Conservation (phyloP, 2,113 vertebrate species). For the Ceyx melanurus region DNA sequence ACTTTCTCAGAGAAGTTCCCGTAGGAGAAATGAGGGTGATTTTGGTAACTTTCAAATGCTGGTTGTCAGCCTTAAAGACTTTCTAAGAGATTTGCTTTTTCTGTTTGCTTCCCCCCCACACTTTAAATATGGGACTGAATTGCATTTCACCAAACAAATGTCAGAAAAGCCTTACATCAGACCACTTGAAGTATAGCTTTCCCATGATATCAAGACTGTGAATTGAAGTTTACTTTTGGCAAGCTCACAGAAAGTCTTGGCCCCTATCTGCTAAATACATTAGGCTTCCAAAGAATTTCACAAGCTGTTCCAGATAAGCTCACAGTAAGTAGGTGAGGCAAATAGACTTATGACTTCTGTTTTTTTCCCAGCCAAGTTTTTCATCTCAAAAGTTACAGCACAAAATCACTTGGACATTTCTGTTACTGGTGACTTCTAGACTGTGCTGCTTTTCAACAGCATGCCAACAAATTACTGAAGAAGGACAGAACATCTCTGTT, state of each 20-base stretch:
- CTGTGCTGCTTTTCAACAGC: background rate
- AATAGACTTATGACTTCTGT: slow-evolving; percentile 48
- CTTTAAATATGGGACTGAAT: background rate
- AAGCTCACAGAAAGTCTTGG: background rate
- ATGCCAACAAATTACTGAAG: rapidly evolving
- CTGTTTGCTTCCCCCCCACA: background rate
- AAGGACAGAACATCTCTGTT: background rate
- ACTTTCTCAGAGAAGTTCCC: background rate
- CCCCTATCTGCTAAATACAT: slow-evolving; percentile 25
- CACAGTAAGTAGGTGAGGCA: slow-evolving; percentile 52
- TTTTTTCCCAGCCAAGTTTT: slow-evolving; percentile 6
- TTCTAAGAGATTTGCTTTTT: background rate
- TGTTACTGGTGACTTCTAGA: background rate
- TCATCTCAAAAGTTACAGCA: slow-evolving; percentile 10
- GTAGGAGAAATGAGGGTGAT: background rate
- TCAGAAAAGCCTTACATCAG: slow-evolving; percentile 23
- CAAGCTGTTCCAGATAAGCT: slow-evolving; percentile 48
- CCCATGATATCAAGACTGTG: background rate
- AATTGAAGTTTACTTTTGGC: slow-evolving; percentile 25
- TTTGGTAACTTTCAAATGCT: background rate
- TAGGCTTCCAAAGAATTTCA: slow-evolving; percentile 45
- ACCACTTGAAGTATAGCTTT: background rate
- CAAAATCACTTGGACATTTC: slow-evolving; percentile 45
- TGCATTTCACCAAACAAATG: background rate
- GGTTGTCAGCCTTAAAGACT: background rate